A percentile compares a stretch with the other conserved stretches of the same genome.
These are phyloP conservation scores for Drosophila elegans DNA, from an alignment of 1,140 invertebrate genomes.

Conservation along the genomic window DNA sequence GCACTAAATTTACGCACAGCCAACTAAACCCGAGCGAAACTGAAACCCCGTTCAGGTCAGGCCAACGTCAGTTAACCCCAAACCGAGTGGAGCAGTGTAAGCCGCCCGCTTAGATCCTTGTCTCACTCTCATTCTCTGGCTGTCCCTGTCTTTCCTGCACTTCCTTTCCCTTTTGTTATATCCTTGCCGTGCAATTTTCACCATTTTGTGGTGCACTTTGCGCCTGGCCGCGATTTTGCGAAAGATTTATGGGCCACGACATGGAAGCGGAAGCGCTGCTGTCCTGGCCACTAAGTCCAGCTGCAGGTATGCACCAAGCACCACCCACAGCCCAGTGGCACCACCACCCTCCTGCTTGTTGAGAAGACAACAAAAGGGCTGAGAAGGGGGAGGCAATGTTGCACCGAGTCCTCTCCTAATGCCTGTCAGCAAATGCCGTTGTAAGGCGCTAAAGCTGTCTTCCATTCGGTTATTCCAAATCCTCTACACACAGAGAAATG, in stretches of 20 bases:
- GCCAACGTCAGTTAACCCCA: conserved; percentile 29
- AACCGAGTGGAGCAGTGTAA: conserved; percentile 41
- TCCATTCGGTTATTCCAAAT: conserved; percentile 1
- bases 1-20: conserved; percentile 71
- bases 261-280: conserved; percentile 58
- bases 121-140: conserved; percentile 13
- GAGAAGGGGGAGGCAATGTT: conserved; percentile 5
- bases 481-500: background rate
- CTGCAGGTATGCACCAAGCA: conserved; percentile 27
- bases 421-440: conserved; percentile 72
- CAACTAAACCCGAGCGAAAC: conserved; percentile 41
- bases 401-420: conserved; percentile 55
- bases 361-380: conserved; percentile 56
- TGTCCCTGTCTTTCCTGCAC: conserved; percentile 11
- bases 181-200: conserved; percentile 75
- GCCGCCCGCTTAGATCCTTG: conserved; percentile 56
- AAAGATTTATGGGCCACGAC: conserved; percentile 72
- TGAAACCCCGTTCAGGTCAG: conserved; percentile 2
- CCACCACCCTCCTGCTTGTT: conserved; percentile 35
- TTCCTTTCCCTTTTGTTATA: conserved; percentile 53
- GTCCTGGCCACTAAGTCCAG: conserved; percentile 68
- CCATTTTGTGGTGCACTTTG: conserved; percentile 80
- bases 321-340: background rate
- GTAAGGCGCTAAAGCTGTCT: conserved; percentile 45
- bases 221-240: conserved; percentile 71